Conservation (phyloP, 2,888 invertebrate genomes). For the Perizoma affinitatum region DNA sequence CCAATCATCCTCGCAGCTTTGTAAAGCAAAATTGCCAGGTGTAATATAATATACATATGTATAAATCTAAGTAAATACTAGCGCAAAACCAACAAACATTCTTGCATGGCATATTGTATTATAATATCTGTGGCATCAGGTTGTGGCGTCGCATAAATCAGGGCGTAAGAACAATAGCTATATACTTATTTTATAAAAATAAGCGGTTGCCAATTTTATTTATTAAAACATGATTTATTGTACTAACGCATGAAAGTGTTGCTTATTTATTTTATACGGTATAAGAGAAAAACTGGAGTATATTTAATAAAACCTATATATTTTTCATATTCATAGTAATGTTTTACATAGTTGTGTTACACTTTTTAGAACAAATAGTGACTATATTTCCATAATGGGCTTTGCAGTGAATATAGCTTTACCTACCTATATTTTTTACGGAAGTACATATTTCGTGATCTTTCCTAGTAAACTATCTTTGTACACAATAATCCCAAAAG, state of each 20-base stretch:
- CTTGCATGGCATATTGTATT: too few relatives aligned
- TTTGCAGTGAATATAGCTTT: too few relatives aligned
- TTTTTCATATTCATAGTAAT: too few relatives aligned
- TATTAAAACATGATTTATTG: constrained; percentile 10
- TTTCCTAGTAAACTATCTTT: constrained; percentile 12
- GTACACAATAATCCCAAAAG: constrained; percentile 20
- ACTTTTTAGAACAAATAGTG: too few relatives aligned
- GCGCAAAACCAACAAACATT: constrained; percentile 4
- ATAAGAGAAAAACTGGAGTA: too few relatives aligned
- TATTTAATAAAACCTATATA: too few relatives aligned
- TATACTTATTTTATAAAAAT: constrained; percentile 12
- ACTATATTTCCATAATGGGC: too few relatives aligned
- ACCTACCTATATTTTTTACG: too few relatives aligned
- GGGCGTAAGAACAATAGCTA: not conserved
- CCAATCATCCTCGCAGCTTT: constrained; percentile 12
- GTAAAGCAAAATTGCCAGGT: constrained; percentile 24
- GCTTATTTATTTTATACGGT: constrained; percentile 4
- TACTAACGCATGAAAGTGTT: constrained; percentile 7
- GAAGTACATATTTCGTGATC: not conserved
- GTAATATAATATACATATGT: constrained; percentile 15
- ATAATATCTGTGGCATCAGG: constrained; percentile 4
- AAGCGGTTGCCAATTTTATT: constrained; percentile 8
- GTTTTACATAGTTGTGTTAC: too few relatives aligned
- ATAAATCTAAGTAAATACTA: constrained; percentile 14
- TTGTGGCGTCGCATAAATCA: constrained; percentile 33